Base-by-base conservation (phyloP, 2,888 invertebrate genomes). In the Philonicus albiceps region DNA sequence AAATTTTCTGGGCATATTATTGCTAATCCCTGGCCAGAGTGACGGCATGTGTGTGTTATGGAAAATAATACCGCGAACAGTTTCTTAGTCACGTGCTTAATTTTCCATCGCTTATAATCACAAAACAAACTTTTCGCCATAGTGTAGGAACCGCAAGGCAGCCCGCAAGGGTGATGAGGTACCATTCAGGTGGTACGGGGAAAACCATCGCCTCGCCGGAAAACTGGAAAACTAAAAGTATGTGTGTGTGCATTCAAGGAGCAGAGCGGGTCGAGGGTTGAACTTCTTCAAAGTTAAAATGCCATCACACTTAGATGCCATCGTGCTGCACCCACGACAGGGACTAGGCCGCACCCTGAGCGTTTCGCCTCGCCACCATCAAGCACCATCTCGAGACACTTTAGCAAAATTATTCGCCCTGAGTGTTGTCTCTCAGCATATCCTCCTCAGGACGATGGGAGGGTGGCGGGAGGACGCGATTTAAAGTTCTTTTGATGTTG, bases 1-100 rank as follows among this genome's bases (percentile, higher is more conserved):
- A 53, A 80, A 80, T 34, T 74, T 30, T 80, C n/a, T 49, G 22
- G 30, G 30, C 31, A 53, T 49, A 76, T n/a, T 30, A 40, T 80
- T 80, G 80, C 80, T 80, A 80, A 80, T 80, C 80, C 53, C n/a
- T 22, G 49, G 22, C 16, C 19, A 53, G 80, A 80, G 80, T 80
- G 80, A 80, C 53, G 49, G 80, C 27, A 53, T 78, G 43, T 78
- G 43, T 80, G 27, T 80, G 49, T 11, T 64, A 4, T 76, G 74
- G n/a, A 3, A 34, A 76, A 40, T 83, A 83, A 83, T 83, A 83
- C 40, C 30, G 34, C 4, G 72, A 83, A 22, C 34, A 83, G 83
- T 83, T 83, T 83, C 83, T 83, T 19, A 83, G 83, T 83, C 83
- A 83, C 83, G 83, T 64, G 72, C 72, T 55, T 83, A 83, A 83